Conservation (phyloP, 2,888 invertebrate genomes). For the Orthosia gracilis region DNA sequence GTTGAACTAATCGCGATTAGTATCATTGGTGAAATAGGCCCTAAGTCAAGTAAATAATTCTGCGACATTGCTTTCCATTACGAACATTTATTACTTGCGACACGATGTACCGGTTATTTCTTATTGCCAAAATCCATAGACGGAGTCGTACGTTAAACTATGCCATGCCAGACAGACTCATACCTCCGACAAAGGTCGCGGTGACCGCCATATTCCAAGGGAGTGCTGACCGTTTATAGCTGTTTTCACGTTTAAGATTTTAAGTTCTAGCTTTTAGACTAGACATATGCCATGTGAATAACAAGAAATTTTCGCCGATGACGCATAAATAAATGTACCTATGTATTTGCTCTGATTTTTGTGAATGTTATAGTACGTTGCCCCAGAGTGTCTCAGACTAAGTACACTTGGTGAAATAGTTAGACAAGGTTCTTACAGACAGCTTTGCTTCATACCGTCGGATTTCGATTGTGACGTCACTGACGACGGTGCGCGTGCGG, state of each 20-base stretch:
- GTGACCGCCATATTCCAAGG: constrained; percentile 40
- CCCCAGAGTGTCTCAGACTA: constrained; percentile 25
- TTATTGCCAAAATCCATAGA: constrained; percentile 13
- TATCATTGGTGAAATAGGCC: too few species aligned
- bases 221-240: constrained; percentile 46
- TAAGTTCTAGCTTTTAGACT: constrained; percentile 36
- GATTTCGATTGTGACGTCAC: constrained; percentile 33
- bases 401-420: constrained; percentile 20
- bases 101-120: not conserved
- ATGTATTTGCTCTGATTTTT: constrained; percentile 39
- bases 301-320: constrained; percentile 36
- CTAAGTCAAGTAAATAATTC: not conserved
- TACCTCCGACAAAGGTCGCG: constrained; percentile 43
- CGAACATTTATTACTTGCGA: not conserved
- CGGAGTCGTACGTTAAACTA: not conserved
- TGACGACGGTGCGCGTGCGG: not conserved
- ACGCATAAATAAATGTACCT: constrained; percentile 50
- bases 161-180: constrained; percentile 11
- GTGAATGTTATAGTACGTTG: constrained; percentile 44
- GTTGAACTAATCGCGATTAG: too few species aligned
- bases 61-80: constrained; percentile 1
- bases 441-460: not conserved
- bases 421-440: constrained; percentile 14
- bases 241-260: constrained; percentile 42
- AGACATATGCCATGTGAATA: constrained; percentile 35